Evolutionary conservation across 2,113 vertebrate species (phyloP), one percentile per base, ranked within the genome.

Genomic region (Oxyruncus cristatus): DNA sequence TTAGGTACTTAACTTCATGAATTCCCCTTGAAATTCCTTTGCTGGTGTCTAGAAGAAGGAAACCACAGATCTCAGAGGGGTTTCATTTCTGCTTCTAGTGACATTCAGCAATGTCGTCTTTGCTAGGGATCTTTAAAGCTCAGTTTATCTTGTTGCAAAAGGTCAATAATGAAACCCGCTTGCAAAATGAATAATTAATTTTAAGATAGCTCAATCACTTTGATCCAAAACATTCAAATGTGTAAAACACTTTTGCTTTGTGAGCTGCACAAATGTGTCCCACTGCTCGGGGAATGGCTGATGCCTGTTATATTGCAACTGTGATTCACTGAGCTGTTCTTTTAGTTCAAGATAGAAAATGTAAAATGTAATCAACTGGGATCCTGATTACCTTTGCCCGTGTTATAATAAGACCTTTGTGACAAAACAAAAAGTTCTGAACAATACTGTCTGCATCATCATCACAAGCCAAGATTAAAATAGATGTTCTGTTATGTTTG

Each of bases 401-500:
- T 70, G 46, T 62, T 79, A 37, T 65, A 52, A 62, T 46, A n/a
- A 88, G 53, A 76, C 39, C 67, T 95, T 77, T 66, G 14, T 89
- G 73, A 79, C 73, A 37, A 94, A 93, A 89, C 41, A 83, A 72
- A 76, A 65, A 59, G 33, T 88, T 86, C 67, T 80, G 52, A 88
- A 88, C 47, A 59, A 52, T 41, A 75, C 47, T 0, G 1, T 46
- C 79, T 81, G 76, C 72, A 81, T 80, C 59, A 63, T 50, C 79
- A 63, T 85, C 78, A 88, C 86, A 79, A 79, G 66, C 21, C 82
- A 77, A 63, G 75, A 77, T 80, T 88, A 90, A 93, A 88, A 92
- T 35, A 87, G 61, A 76, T 39, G 17, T 74, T 92, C 52, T 33
- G 12, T 80, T 84, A 7, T 67, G 8, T 87, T 89, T 77, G 65